Conservation (phyloP, 2,888 invertebrate species). For the Phasia obesa region DNA sequence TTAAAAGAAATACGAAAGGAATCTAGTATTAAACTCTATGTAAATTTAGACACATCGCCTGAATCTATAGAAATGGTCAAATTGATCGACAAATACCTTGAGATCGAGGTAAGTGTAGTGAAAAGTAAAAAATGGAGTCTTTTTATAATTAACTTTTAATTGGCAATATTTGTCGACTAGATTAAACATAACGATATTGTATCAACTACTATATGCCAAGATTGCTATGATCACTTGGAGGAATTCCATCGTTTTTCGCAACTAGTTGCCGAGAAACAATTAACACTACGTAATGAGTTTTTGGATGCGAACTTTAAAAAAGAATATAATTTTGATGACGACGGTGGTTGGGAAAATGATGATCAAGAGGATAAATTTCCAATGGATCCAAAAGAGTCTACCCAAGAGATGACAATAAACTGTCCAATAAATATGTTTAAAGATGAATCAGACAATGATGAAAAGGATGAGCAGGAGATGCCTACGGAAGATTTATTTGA, state of each 20-base stretch:
- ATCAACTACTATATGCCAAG: slow-evolving; percentile 71
- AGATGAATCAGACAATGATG: slow-evolving; percentile 59
- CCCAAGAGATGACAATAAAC: slow-evolving; percentile 36
- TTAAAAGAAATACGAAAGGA: slow-evolving; percentile 62
- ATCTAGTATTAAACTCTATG: slow-evolving; percentile 57
- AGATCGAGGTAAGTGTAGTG: slow-evolving; percentile 74
- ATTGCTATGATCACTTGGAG: slow-evolving; percentile 72
- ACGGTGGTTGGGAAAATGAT: slow-evolving; percentile 30
- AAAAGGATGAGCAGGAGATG: slow-evolving; percentile 60
- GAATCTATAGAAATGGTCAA: slow-evolving; percentile 75
- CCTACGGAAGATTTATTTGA: slow-evolving; percentile 52
- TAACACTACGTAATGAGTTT: slow-evolving; percentile 71
- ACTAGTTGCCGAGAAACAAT: slow-evolving; percentile 71
- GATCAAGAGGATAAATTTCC: slow-evolving; percentile 22
- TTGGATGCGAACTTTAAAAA: slow-evolving; percentile 69
- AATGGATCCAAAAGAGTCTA: slow-evolving; percentile 1
- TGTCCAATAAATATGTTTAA: slow-evolving; percentile 58
- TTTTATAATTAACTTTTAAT: slow-evolving; percentile 18
- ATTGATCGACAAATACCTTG: slow-evolving; percentile 77
- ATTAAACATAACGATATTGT: slow-evolving; percentile 70
- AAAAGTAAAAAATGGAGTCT: slow-evolving; percentile 16
- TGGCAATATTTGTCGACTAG: slow-evolving; percentile 43
- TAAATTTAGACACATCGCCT: slow-evolving; percentile 22
- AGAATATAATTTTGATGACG: slow-evolving; percentile 48
- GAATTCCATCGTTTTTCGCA: slow-evolving; percentile 71